Evolutionary conservation across 2,797 vertebrate species (phyloP).

Genomic region (Acanthornis magna): DNA sequence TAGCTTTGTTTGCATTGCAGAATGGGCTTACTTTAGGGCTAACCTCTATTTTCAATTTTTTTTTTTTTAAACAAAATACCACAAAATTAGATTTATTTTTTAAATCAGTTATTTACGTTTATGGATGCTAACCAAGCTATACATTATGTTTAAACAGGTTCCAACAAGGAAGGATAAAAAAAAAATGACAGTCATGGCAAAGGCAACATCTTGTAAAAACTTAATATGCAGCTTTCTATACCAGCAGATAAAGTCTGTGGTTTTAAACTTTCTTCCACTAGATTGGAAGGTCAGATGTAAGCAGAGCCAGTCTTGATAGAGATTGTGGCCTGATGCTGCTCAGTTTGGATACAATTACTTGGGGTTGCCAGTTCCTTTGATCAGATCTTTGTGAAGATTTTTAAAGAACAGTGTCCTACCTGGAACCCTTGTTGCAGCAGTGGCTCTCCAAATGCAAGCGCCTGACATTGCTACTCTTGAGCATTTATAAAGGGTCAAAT

Average conservation of each 20-base stretch:
- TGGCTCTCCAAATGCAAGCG: neutral
- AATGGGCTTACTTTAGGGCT: neutral
- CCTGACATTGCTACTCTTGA: neutral
- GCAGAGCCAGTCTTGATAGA: neutral
- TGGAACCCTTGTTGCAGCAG: neutral
- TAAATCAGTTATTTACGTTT: neutral
- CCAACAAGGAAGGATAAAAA: neutral
- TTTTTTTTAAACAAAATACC: neutral
- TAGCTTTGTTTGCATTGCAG: neutral
- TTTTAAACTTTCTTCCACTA: neutral
- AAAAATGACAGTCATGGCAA: neutral
- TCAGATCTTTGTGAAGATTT: neutral
- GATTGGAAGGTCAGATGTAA: neutral
- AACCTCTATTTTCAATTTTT: neutral
- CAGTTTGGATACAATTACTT: neutral
- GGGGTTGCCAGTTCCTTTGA: neutral
- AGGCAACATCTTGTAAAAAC: neutral
- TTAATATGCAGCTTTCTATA: neutral
- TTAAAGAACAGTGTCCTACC: neutral
- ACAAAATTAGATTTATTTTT: neutral
- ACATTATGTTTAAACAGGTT: neutral
- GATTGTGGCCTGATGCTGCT: neutral
- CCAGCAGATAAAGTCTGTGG: neutral
- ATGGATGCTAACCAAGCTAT: neutral
- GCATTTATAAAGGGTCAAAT: neutral